Percentiles rank a stretch among this genome's conserved stretches.
Evolutionary conservation across 2,888 invertebrate genomes (phyloP).

Genomic region (Lasioglossum figueresi): DNA sequence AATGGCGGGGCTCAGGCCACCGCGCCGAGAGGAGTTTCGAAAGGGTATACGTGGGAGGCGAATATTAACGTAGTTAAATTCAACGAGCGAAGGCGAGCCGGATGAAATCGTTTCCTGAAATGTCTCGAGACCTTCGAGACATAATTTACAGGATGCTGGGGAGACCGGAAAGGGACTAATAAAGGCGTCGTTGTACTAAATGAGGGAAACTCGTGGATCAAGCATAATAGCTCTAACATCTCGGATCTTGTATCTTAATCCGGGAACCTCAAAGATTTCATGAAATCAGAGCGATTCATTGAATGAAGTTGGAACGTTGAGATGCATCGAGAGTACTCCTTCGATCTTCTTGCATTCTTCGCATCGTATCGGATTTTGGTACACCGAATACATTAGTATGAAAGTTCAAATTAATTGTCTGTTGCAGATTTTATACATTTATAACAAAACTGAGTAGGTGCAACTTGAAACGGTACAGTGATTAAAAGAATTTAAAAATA

Average conservation of each 20-base stretch:
- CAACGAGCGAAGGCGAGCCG: slow-evolving; percentile 12
- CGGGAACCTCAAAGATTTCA: background rate
- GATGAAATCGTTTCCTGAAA: background rate
- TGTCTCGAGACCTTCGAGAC: background rate
- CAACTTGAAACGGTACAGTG: too few species aligned
- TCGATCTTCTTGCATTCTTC: background rate
- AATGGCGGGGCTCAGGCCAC: slow-evolving; percentile 61
- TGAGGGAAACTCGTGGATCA: background rate
- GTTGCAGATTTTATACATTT: too few species aligned
- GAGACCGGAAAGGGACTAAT: background rate
- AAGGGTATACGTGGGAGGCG: slow-evolving; percentile 21
- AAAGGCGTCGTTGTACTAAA: background rate
- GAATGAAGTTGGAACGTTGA: background rate
- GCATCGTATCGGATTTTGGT: background rate
- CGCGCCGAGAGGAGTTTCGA: slow-evolving; percentile 32
- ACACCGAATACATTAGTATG: background rate
- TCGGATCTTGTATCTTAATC: background rate
- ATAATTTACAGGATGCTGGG: slow-evolving; percentile 33
- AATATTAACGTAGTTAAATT: slow-evolving; percentile 36
- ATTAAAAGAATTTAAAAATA: too few species aligned
- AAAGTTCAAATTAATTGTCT: too few species aligned
- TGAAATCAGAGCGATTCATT: background rate
- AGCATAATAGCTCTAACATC: background rate
- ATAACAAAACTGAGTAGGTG: too few species aligned
- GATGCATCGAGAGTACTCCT: too few species aligned